Conservation (phyloP, 2,888 invertebrate species). For the Notocelia uddmanniana region DNA sequence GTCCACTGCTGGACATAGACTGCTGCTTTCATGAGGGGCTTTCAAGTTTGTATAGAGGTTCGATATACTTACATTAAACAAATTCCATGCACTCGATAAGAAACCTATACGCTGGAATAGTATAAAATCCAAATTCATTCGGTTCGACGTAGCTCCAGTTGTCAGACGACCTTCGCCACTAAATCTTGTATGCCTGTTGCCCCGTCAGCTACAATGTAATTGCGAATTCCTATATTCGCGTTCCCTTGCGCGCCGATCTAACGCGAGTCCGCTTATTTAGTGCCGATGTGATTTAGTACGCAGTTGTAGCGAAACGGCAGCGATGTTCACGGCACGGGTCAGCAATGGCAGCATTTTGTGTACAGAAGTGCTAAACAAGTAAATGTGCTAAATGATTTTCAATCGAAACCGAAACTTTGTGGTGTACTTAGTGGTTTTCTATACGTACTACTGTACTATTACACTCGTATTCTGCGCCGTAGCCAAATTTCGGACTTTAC, state of each 20-base stretch:
- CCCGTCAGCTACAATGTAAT: constrained; percentile 38
- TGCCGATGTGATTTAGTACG: constrained; percentile 31
- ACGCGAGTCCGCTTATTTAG: constrained; percentile 26
- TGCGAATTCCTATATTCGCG: constrained; percentile 39
- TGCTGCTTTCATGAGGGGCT: too few relatives aligned
- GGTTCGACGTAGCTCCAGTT: background rate
- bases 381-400: background rate
- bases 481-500: too few relatives aligned
- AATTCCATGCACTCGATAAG: background rate
- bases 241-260: constrained; percentile 29
- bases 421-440: too few relatives aligned
- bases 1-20: too few relatives aligned
- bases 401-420: too few relatives aligned
- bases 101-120: background rate
- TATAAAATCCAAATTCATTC: background rate
- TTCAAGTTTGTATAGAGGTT: too few relatives aligned
- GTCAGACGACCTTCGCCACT: constrained; percentile 27
- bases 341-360: background rate
- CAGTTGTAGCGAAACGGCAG: constrained; percentile 4
- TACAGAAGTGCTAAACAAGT: too few relatives aligned
- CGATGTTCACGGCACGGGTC: background rate
- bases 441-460: too few relatives aligned
- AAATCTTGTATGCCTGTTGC: constrained; percentile 38
- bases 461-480: too few relatives aligned
- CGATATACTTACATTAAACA: too few relatives aligned